Base-by-base conservation (phyloP, 2,888 invertebrate genomes). In the Diaphora mendica region DNA sequence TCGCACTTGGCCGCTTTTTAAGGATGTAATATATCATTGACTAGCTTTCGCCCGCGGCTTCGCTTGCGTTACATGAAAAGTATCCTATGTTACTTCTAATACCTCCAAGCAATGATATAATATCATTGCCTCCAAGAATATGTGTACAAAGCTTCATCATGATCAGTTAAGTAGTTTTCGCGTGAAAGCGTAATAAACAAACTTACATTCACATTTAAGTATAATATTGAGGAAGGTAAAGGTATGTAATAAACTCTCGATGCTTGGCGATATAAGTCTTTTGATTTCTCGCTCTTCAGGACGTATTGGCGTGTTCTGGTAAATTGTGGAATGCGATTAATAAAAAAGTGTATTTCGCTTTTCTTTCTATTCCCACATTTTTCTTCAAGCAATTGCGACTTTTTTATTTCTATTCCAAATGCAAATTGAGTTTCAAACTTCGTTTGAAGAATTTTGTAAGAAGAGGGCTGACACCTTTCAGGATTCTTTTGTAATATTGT, bases 361-460 rank as follows among this genome's bases (percentile, higher is more conserved):
- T 70, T 85, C 79, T 80, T 86, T 85, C 83, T 80, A 88, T 88
- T 87, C 82, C 77, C 84, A 77, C 84, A 77, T 82, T 82, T 83
- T 84, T 77, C 55, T 77, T 79, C 70, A 78, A 82, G 81, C 82
- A 86, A 91, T 90, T 87, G 90, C 85, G 85, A 86, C 79, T 74
- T 89, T 91, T 89, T 91, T 88, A 88, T 89, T 89, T 88, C 87
- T 88, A 89, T 89, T 89, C 85, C 88, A 88, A 90, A 91, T 91
- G 90, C 85, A 91, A 91, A 91, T 92, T 88, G 89, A 91, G 89
- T 92, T 91, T 86, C 84, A 83, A 91, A 91, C 90, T 91, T 91
- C 90, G 89, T 90, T 92, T 88, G 78, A 83, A 26, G 85, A 88
- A 87, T 89, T 91, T 85, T 82, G 83, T 82, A 85, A 83, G 82